Conservation (phyloP, 2,113 vertebrate genomes). For the Aptenodytes forsteri region DNA sequence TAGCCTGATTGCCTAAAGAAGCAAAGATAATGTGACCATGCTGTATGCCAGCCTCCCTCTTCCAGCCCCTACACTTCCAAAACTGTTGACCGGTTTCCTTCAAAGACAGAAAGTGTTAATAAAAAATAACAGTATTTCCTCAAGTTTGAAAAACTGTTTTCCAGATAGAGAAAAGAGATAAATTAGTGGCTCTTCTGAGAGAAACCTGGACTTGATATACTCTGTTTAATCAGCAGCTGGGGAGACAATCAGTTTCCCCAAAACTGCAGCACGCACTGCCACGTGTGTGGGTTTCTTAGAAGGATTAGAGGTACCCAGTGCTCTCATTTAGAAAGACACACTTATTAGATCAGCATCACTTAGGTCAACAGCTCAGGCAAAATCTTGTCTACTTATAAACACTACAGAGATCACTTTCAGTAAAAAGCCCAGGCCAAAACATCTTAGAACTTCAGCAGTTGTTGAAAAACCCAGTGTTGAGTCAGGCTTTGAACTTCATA, state of each 20-base stretch:
- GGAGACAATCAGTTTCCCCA: background rate
- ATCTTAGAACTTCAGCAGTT: background rate
- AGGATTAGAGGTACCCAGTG: background rate
- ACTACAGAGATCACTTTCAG: background rate
- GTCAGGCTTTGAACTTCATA: background rate
- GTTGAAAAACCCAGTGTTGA: background rate
- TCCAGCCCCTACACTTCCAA: background rate
- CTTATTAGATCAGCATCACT: background rate
- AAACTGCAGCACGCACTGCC: background rate
- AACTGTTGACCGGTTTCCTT: background rate
- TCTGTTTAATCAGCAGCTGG: background rate
- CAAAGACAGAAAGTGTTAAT: background rate
- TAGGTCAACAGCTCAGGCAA: background rate
- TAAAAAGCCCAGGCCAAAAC: background rate
- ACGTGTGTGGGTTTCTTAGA: accelerated
- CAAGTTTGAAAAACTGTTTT: background rate
- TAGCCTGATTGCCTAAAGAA: background rate
- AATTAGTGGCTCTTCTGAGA: background rate
- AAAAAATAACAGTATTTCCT: background rate
- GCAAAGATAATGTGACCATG: background rate
- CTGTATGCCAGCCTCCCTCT: background rate
- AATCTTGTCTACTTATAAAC: background rate
- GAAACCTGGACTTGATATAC: background rate
- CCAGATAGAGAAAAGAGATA: background rate
- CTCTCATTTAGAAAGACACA: background rate